Base-by-base conservation (phyloP, 1,140 invertebrate genomes). In the Drosophila kepulauana region DNA sequence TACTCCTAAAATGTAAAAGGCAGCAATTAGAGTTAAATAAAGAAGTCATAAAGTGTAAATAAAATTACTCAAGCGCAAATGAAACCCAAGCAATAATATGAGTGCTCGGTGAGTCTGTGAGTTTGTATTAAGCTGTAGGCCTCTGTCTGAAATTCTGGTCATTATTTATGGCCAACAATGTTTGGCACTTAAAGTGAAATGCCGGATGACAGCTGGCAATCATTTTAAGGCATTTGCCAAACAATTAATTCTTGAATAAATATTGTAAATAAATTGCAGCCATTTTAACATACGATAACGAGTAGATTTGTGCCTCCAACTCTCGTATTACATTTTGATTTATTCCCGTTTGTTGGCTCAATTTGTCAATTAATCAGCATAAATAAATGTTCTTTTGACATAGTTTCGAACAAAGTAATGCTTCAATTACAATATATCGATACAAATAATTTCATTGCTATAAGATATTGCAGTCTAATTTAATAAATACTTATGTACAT, bases 11-110 rank as follows among this genome's bases (percentile, higher is more conserved):
- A 59, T 63, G 48, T 61, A 28, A 77, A 82, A 74, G 66, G 65
- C 84, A 88, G 84, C 85, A 87, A 87, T 87, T 87, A 87, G 84
- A 72, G 77, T 74, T 89, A 75, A 84, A 87, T 84, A 87, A 87
- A 88, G 84, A 88, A 87, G 78, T 87, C 77, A 87, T 87, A 87
- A 87, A 87, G 78, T 87, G 80, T 88, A 87, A 88, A 88, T 84
- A 89, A 84, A 71, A 78, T 84, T 82, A 71, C 70, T 75, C 48
- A 51, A 78, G 70, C 59, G 59, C 66, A 87, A 87, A 89, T 88
- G 75, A 72, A 80, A 87, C 72, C 67, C 78, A 81, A 81, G 71
- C 78, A 88, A 46, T 45, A 64, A 68, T 57, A 38, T 15, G 20
- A 51, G 35, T 51, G 11, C 30, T 43, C 20, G 28, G 48, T 43